Evolutionary conservation across 35 echinoderm and acorn worm genomes (phyloP), one percentile per base, ranked within the genome.

Genomic region (Antedon bifida): DNA sequence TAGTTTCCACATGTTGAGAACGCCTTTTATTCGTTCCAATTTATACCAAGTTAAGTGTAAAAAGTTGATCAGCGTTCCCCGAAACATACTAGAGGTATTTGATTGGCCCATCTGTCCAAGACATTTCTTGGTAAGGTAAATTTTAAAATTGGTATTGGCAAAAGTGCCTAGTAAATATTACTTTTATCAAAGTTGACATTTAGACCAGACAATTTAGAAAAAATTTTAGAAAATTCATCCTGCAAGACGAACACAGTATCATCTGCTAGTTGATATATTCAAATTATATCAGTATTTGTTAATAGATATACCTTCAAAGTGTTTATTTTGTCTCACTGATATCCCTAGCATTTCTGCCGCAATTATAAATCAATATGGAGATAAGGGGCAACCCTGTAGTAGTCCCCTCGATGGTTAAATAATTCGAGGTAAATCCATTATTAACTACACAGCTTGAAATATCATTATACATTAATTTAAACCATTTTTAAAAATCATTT

Each of bases 361-460:
- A 77, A 90, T 32, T 31, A 83, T 88, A 46, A 88, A 88, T 17
- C 82, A n/a, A 77, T 88, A 88, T 12, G 87, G 87, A 31, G 83
- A 86, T 34, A 90, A 44, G 13, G 89, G 89, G 35, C 83, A 90
- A 11, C 89, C 89, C 77, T 90, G 89, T 0, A 83, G 26, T 10
- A 90, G 78, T 31, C 87, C 87, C 34, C 81, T 79, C 21, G 2
- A 9, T 34, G 79, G 36, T 14, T 89, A 56, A 76, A 89, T 84
- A 36, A 31, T 35, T 32, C 36, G 76, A 80, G 32, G 80, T 77
- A 79, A 79, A 64, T 21, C 83, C 83, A 76, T 86, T 90, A 83
- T 90, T 90, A 30, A 75, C 36, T 32, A 91, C 80, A 86, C 89
- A 91, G 26, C 79, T 73, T 35, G 89, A 84, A 80, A 79, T 84